Evolutionary conservation across 2,797 vertebrate species (phyloP).

Genomic region (Manis javanica): DNA sequence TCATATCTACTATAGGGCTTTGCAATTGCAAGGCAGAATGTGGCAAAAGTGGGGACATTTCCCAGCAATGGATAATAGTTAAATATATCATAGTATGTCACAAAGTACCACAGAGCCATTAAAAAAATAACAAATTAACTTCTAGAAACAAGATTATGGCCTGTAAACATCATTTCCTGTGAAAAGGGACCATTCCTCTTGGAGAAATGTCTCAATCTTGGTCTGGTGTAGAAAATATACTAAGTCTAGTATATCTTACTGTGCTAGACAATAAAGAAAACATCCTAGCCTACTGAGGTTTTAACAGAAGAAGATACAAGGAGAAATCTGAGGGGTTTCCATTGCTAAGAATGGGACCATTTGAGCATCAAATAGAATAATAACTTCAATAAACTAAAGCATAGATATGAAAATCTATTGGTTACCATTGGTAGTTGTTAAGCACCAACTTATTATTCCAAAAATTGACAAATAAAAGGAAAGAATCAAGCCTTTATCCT

Average conservation of each 20-base stretch:
- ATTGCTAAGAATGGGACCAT: background rate
- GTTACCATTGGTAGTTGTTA: background rate
- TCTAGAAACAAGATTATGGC: background rate
- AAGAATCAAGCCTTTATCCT: background rate
- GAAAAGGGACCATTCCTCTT: background rate
- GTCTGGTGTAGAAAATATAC: background rate
- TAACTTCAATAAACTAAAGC: background rate
- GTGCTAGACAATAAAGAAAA: background rate
- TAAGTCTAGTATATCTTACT: background rate
- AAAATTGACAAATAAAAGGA: background rate
- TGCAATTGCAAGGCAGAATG: background rate
- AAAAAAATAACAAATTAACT: background rate
- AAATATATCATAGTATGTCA: background rate
- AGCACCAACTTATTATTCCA: background rate
- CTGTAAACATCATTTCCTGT: background rate
- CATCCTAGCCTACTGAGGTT: background rate
- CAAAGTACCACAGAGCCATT: background rate
- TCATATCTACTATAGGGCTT: background rate
- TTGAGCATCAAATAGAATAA: background rate
- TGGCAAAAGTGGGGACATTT: background rate
- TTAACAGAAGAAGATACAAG: slow-evolving; percentile 6
- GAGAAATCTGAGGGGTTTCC: background rate
- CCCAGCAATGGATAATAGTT: background rate
- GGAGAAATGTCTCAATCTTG: background rate
- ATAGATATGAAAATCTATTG: background rate